Conservation (phyloP, 1,140 invertebrate genomes). For the Scaptomyza hsui region DNA sequence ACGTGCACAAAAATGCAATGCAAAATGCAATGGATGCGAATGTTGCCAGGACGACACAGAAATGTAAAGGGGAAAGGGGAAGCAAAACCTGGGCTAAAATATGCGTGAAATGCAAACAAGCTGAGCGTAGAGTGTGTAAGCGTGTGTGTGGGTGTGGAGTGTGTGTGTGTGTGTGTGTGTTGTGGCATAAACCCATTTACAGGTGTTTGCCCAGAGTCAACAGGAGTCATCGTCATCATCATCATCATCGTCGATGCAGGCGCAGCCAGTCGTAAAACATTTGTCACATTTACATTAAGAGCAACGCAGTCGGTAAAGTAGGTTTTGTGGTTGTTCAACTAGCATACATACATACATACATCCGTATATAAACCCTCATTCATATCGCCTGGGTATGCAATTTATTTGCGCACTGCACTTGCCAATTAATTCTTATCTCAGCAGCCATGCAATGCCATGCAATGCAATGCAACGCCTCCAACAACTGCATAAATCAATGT, state of each 20-base stretch:
- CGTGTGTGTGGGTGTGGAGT: constrained; percentile 6
- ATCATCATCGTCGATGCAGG: constrained; percentile 42
- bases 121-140: constrained; percentile 12
- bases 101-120: constrained; percentile 63
- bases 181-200: constrained; percentile 74
- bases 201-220: constrained; percentile 79
- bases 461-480: constrained; percentile 64
- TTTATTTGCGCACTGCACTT: constrained; percentile 79
- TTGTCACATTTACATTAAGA: constrained; percentile 82
- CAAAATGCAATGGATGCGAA: constrained; percentile 28
- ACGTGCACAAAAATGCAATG: constrained; percentile 60
- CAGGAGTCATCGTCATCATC: constrained; percentile 40
- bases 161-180: constrained; percentile 30
- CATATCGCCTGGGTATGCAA: constrained; percentile 45
- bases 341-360: neutral
- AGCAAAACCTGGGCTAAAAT: constrained; percentile 45
- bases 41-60: constrained; percentile 25
- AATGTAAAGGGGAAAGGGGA: too few species aligned
- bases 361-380: neutral
- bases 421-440: constrained; percentile 81
- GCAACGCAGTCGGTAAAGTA: constrained; percentile 40
- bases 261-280: constrained; percentile 76
- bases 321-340: constrained; percentile 11
- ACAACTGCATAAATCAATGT: constrained; percentile 78
- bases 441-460: constrained; percentile 67